Base-by-base conservation (phyloP, 2,888 invertebrate genomes). In the Ecliptopera silaceata region DNA sequence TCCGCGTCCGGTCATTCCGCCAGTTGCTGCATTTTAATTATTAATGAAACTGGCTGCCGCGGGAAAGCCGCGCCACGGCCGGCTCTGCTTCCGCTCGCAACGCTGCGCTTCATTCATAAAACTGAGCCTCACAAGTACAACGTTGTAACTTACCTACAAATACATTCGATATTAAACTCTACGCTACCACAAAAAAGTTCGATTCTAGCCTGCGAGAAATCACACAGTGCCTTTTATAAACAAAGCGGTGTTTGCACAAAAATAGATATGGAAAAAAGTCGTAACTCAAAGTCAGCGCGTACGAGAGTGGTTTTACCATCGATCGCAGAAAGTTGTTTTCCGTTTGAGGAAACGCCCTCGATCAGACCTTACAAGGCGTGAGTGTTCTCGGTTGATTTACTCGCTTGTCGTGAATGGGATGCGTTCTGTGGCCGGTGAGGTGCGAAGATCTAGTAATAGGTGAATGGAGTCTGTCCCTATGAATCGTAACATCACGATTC, bases 21-120 rank as follows among this genome's bases (percentile, higher is more conserved):
- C 78, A 82, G 82, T 86, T 80, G 86, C 82, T 74, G 82, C 75
- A 81, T 88, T 91, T 90, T 90, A 90, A 90, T 90, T 90, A 89
- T 91, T 90, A 90, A 91, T 90, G 91, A 89, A 90, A 89, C 89
- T 84, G 82, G 77, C 81, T 82, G 84, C 78, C 78, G 80, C 90
- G 90, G 89, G 89, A 86, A 90, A 90, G 91, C 89, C 89, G 84
- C 86, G 84, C 86, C 84, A 86, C 86, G 83, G 78, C 87, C 86
- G 84, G 86, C 82, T 80, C 77, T 66, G 82, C 88, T 90, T 91
- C 90, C 91, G 90, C 86, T 88, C 86, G 82, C 88, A 84, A 84
- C 84, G 88, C 82, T 83, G 88, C 83, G 86, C 84, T 91, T 89
- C 91, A 91, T 91, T 91, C 91, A 91, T 91, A 91, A 91, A 91